Percentiles rank a stretch among this genome's conserved stretches.
Evolutionary conservation across 1,140 invertebrate genomes (phyloP).

Genomic region (Triops cancriformis): DNA sequence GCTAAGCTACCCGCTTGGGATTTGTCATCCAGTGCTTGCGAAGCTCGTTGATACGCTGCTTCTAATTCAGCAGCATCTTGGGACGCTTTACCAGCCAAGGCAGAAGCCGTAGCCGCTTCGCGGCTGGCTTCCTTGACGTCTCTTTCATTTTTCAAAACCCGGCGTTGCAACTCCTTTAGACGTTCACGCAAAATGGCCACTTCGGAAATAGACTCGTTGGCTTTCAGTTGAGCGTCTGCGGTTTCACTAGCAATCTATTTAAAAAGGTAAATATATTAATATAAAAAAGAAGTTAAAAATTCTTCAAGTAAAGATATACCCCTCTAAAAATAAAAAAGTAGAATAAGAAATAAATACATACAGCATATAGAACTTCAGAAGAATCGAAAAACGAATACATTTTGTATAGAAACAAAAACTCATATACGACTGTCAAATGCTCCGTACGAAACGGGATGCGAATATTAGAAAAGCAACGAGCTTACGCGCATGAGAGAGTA

Average conservation of each 20-base stretch:
- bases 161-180: conserved; percentile 61
- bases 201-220: conserved; percentile 58
- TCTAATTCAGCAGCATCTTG: conserved; percentile 46
- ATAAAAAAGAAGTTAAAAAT: not conserved
- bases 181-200: conserved; percentile 56
- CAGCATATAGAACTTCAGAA: no score
- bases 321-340: conserved; percentile 3
- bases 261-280: conserved; percentile 23
- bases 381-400: no score
- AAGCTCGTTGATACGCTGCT: conserved; percentile 50
- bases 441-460: no score
- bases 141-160: conserved; percentile 63
- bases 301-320: not conserved
- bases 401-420: no score
- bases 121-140: conserved; percentile 49
- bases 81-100: conserved; percentile 49
- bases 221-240: conserved; percentile 58
- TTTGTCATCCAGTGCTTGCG: conserved; percentile 50
- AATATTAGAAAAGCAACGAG: no score
- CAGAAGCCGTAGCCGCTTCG: conserved; percentile 46
- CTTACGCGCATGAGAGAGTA: no score
- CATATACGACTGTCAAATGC: no score
- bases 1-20: conserved; percentile 53
- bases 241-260: conserved; percentile 59
- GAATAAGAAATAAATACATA: no score